Base-by-base conservation (phyloP, 1,140 invertebrate species). In the Megathymus violae region DNA sequence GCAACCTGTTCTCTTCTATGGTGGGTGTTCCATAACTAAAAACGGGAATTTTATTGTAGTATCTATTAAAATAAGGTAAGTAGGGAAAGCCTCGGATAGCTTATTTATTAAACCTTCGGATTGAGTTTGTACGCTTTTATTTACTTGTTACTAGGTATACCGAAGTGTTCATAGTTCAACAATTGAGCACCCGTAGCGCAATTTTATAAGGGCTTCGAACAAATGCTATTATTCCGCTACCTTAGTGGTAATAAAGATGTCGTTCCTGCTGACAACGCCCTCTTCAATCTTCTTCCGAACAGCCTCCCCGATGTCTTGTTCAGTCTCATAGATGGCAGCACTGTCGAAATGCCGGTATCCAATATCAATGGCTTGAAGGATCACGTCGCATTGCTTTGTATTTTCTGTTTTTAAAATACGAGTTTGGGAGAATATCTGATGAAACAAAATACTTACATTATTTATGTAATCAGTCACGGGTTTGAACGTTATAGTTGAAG, bases 231-330 rank as follows among this genome's bases (percentile, higher is more conserved):
- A 14, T 59, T 6, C 47, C 59, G 17, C 72, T 77, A 95, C 92
- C 86, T 95, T 95, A 9, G 93, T 94, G 15, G 93, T 93, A 9
- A 94, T 82, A 76, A 95, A 95, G 0, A 93, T 87, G 73, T 98
- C 97, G 34, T 94, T 91, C 56, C 94, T 92, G 65, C 93, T 94
- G 1, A 97, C 91, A 1, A 91, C 91, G 13, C 95, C 96, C 64
- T 95, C 93, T 0, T 82, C 79, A 22, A 98, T 92, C 76, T 95
- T 94, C 17, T 93, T 92, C 11, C 93, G 92, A 0, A 98, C 82
- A 0, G 94, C 97, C 46, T 89, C 89, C 1, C 97, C 97, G n/a
- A 99, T 93, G 91, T 97, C 96, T 16, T 92, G 91, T 82, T 99
- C 97, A 68, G 98, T 98, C 31, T 83, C 79, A 72, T 96, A 96